Base-by-base conservation (phyloP, 2,113 vertebrate species). In the Mastomys coucha region DNA sequence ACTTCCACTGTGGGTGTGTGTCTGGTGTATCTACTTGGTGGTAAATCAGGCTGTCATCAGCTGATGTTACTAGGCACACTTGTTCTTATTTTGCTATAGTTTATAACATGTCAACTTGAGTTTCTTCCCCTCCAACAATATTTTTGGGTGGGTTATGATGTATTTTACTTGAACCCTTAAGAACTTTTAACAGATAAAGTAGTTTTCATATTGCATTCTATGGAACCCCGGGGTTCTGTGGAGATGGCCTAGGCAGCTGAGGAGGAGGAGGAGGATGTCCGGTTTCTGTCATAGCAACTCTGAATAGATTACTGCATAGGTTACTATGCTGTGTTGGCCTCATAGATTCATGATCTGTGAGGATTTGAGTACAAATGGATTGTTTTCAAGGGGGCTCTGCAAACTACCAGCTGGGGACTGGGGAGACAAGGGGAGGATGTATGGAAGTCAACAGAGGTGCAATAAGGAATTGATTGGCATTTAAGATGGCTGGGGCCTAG, bases 61-160 rank as follows among this genome's bases (percentile, higher is more conserved):
- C 72, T 1, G 36, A 22, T 89, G 89, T 45, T 56, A 75, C 28
- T 16, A 78, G 45, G 58, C 84, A 1, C 53, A 86, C 42, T 96
- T 82, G 20, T 49, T 63, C 39, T 51, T 36, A 63, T 77, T 92
- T 95, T 93, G 11, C 67, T 84, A 9, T 49, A 56, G 42, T 94
- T 91, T 82, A 11, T 92, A 95, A 94, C 45, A 69, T 81, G 70
- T n/a, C 87, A 94, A 81, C 26, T 81, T 73, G 17, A 90, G 69
- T 20, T 31, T 82, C n/a, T 20, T 12, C 31, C 31, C 31, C 42
- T 86, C 63, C 75, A 56, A 75, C 67, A 94, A 70, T 58, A 73
- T 10, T 87, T 9, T 8, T 95, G 80, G 20, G 9, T 77, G 12
- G 53, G 73, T 73, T 89, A 93, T 5, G 12, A 58, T 51, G 45